Evolutionary conservation across 2,113 vertebrate species (phyloP), one percentile per base, ranked within the genome.

Genomic region (Gnathonemus echidnorhynchus): DNA sequence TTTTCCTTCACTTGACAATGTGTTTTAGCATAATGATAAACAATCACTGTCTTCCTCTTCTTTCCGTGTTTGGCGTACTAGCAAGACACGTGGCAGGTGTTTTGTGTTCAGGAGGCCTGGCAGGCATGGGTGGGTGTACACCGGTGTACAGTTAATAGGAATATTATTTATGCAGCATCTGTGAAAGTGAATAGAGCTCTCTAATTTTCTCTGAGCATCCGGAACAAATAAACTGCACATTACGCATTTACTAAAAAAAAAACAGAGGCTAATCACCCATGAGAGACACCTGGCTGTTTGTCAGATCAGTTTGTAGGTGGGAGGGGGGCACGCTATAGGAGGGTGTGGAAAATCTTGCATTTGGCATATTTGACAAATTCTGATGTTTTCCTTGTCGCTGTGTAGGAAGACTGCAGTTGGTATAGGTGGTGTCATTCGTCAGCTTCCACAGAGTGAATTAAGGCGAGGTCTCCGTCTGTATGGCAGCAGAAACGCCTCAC

Each of bases 111-210:
- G 93, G 8, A 70, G 95, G 94, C 62, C 94, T 95, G 94, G 95
- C 94, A 94, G 94, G 80, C 49, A 93, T 93, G 91, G 91, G 91
- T 91, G 92, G 92, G 90, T 90, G 90, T 92, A 92, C 94, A 66
- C 62, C 62, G 9, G 62, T n/a, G 56, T 62, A n/a, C 56, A 70
- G 62, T 70, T 95, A 95, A 95, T 95, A 95, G 93, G 94, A 93
- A 91, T 94, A 94, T 93, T 94, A 94, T 95, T 94, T 94, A 93
- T 87, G 90, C 92, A 92, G 92, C 92, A 92, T 58, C 91, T 93
- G 92, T 49, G 84, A n/a, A 13, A 6, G 84, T 93, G 93, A 93
- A 91, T 92, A 89, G 92, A 92, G 66, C 66, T 70, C 31, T 88
- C 83, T 50, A 46, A 89, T 35, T 87, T 93, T 91, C 48, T 52